A percentile compares a stretch with the other conserved stretches of the same genome.
Evolutionary conservation across 1,140 invertebrate species (phyloP).

Genomic region (Danaus plexippus): DNA sequence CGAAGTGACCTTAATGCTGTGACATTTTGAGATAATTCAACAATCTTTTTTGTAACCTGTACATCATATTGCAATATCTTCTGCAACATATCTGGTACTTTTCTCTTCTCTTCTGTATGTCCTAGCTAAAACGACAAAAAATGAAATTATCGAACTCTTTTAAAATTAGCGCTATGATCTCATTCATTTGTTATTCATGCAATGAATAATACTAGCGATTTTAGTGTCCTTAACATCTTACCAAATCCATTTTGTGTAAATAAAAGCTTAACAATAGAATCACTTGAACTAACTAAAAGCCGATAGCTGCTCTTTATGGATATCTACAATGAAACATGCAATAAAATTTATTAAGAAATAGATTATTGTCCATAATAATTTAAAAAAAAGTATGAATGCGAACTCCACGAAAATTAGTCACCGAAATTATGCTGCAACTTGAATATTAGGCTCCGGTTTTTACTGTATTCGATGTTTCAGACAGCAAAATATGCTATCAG

Average conservation of each 20-base stretch:
- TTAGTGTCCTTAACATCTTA: conserved; percentile 9
- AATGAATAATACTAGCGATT: not conserved
- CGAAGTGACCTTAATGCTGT: conserved; percentile 74
- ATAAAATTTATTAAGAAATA: no score
- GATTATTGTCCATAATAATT: no score
- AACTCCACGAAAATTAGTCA: no score
- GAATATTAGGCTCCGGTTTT: no score
- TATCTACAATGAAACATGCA: no score
- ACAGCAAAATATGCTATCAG: no score
- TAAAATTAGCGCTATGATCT: no score
- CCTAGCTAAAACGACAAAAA: conserved; percentile 34
- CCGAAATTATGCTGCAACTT: no score
- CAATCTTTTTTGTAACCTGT: conserved; percentile 76
- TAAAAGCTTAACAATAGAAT: not conserved
- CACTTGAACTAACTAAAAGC: not conserved
- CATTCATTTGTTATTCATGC: no score
- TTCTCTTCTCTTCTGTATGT: conserved; percentile 62
- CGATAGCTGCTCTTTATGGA: not conserved
- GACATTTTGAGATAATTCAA: conserved; percentile 72
- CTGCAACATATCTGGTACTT: conserved; percentile 69
- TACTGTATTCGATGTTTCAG: no score
- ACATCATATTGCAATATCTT: conserved; percentile 75
- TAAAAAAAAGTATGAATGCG: no score
- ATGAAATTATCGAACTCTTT: not conserved
- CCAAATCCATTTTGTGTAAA: conserved; percentile 15